Conservation (phyloP, 2,113 vertebrate species). For the Oryzias celebensis region DNA sequence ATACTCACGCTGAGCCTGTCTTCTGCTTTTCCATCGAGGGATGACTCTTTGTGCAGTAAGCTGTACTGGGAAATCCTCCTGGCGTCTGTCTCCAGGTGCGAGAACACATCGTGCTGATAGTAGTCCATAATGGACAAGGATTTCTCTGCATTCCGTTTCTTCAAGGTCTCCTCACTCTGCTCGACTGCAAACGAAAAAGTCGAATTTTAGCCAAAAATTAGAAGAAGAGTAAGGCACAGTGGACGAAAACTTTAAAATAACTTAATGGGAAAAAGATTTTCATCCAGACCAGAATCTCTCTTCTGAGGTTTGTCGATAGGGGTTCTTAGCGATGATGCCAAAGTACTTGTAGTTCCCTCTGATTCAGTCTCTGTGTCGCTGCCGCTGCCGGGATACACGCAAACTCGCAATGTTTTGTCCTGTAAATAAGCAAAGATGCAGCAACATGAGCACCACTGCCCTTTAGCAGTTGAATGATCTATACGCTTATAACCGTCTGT, state of each 20-base stretch:
- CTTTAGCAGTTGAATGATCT: no score
- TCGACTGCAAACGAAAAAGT: conserved; percentile 25
- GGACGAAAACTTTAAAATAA: no score
- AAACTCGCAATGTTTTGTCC: conserved; percentile 54
- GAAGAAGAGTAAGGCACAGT: not conserved
- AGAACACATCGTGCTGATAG: conserved; percentile 58
- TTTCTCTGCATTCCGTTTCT: conserved; percentile 44
- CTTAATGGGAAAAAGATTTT: not conserved
- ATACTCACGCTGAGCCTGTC: conserved; percentile 62
- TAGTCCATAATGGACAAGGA: conserved; percentile 67
- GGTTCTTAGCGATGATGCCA: conserved; percentile 40
- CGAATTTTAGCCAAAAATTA: not conserved
- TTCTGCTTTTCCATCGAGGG: conserved; percentile 32
- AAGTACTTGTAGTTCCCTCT: conserved; percentile 12
- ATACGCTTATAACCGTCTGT: no score
- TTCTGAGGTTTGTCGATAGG: conserved; percentile 35
- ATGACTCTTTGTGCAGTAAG: conserved; percentile 47
- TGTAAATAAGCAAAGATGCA: conserved; percentile 8
- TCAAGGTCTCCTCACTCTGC: conserved; percentile 60
- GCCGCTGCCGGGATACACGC: conserved; percentile 61
- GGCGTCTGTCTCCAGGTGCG: conserved; percentile 55
- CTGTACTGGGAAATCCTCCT: conserved; percentile 61
- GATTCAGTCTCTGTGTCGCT: conserved; percentile 60
- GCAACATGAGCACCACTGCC: no score
- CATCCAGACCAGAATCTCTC: conserved; percentile 47